Evolutionary conservation across 2,888 invertebrate species (phyloP), one percentile per base, ranked within the genome.

Genomic region (Drosophila mayaguana): DNA sequence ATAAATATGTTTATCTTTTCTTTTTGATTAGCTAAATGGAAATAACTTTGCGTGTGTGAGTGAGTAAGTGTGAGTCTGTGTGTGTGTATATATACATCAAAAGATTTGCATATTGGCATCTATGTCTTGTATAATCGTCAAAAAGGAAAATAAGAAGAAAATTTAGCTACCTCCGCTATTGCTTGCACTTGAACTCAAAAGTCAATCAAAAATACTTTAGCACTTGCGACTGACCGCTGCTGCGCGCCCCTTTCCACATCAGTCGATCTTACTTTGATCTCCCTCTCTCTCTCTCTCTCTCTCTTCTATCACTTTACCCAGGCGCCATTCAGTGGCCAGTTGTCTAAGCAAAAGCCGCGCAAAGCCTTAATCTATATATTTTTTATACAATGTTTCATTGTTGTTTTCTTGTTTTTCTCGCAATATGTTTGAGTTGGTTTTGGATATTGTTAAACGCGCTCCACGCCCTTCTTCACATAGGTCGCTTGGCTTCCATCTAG

Each of bases 371-470:
- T 61, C 69, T 87, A 78, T 63, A 68, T 64, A 70, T 48, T 72
- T 83, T 83, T 83, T 73, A 38, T 84, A 90, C 86, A 86, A 90
- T 86, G 83, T 89, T 74, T 71, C 90, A 86, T 90, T 86, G 86
- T 81, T 78, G 18, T 64, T 73, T 82, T n/a, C n/a, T 36, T 65
- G 14, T 16, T 25, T 38, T 32, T 32, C 18, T 20, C 34, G 20
- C 51, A 67, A 80, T 76, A 75, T 81, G 60, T 70, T 75, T 79
- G 63, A 42, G 63, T 50, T 50, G 48, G 32, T 50, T 80, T 75
- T 69, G 45, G 61, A 63, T 70, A 72, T 71, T 80, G 64, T 55
- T 67, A 72, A 65, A 70, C 60, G 70, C 66, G 68, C 59, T 50
- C 46, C 54, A 42, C 63, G 63, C 12, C 48, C 63, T 61, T 55